A percentile compares a stretch with the other conserved stretches of the same genome.
Evolutionary conservation across 2,888 invertebrate genomes (phyloP).

Genomic region (Himalopsyche anomala): DNA sequence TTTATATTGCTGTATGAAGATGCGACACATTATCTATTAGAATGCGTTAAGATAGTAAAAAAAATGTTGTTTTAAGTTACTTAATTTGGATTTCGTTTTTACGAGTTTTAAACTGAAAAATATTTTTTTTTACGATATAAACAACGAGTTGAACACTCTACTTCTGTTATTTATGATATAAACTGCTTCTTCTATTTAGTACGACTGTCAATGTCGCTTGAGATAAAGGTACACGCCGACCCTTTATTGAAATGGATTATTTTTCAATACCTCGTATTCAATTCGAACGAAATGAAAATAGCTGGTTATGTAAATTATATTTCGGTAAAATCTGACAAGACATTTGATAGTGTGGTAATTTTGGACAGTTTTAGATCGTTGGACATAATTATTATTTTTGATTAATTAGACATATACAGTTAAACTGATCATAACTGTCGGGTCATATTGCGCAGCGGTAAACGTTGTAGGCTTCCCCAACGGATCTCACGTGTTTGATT

Average conservation of each 20-base stretch:
- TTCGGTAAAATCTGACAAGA: slow-evolving; percentile 14
- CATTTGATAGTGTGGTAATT: not conserved
- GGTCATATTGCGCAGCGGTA: too few relatives aligned
- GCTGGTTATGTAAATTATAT: slow-evolving; percentile 4
- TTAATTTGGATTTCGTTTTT: too few relatives aligned
- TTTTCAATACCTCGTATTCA: not conserved
- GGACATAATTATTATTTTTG: not conserved
- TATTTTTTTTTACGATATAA: too few relatives aligned
- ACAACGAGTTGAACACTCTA: not conserved
- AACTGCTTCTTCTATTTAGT: not conserved
- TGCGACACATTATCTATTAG: too few relatives aligned
- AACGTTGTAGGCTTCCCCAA: too few relatives aligned
- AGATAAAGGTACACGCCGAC: not conserved
- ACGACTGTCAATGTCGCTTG: not conserved
- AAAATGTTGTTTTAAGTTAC: too few relatives aligned
- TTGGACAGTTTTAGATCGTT: not conserved
- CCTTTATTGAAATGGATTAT: slow-evolving; percentile 18
- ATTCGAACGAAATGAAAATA: slow-evolving; percentile 4
- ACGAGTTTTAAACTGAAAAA: too few relatives aligned
- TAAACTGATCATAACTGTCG: too few relatives aligned
- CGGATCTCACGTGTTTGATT: too few relatives aligned
- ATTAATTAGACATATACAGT: not conserved
- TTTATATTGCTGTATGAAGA: too few relatives aligned
- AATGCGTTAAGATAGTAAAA: too few relatives aligned
- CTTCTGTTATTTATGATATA: not conserved